phyloP scores from a whole-genome alignment of 1,140 invertebrate genomes.

The Fopius arisanus region DNA sequence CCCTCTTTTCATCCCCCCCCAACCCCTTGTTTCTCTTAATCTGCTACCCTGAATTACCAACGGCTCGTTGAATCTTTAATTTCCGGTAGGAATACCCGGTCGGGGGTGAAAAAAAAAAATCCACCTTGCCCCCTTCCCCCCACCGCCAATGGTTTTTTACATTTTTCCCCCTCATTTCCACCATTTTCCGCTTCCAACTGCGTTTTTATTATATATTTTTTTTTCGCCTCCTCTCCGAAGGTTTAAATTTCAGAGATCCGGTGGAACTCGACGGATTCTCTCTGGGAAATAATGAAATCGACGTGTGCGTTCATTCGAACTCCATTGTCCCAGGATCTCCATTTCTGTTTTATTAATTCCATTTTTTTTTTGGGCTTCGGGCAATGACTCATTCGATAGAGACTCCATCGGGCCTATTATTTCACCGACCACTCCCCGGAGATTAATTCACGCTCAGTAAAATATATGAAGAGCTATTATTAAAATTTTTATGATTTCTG shows the following conservation, averaged over 20 bases:
- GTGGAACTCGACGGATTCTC: not conserved
- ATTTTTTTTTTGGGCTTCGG: slow-evolving; percentile 4
- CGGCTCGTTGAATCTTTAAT: slow-evolving; percentile 57
- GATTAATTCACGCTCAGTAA: not conserved
- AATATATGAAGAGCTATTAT: not conserved
- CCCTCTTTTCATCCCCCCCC: not conserved
- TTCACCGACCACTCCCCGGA: not conserved
- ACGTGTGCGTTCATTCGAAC: not conserved
- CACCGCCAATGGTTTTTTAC: slow-evolving; percentile 39
- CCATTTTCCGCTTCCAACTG: slow-evolving; percentile 7
- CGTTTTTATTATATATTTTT: slow-evolving; percentile 4
- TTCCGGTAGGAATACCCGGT: slow-evolving; percentile 41
- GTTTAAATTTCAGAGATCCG: not conserved
- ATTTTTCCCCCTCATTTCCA: slow-evolving; percentile 11
- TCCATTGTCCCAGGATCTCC: not conserved
- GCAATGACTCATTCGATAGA: not conserved
- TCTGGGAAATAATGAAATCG: not conserved
- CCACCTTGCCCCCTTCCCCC: no score
- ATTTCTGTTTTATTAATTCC: slow-evolving; percentile 3
- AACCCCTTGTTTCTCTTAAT: slow-evolving; percentile 20
- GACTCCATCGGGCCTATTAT: slow-evolving; percentile 3
- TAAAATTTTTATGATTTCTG: not conserved
- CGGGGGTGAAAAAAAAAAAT: slow-evolving; percentile 21
- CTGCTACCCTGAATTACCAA: slow-evolving; percentile 44
- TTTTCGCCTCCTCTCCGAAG: not conserved